Evolutionary conservation across 2,888 invertebrate species (phyloP), one percentile per base, ranked within the genome.

Genomic region (Fissipunctia ypsillon): DNA sequence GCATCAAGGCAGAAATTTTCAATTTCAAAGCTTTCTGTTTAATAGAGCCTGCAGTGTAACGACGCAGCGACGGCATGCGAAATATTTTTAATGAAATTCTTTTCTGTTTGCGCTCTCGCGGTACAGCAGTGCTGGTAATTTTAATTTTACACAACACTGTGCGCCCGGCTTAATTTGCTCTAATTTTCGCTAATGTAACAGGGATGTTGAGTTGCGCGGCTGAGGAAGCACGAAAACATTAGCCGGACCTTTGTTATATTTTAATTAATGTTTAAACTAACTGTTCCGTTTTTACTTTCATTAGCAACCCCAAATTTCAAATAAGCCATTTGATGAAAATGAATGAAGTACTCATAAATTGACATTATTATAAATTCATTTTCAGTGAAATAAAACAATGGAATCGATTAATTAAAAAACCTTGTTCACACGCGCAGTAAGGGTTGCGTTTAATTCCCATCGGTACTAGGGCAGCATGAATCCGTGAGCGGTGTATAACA

Each of bases 71-170:
- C 60, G 84, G 86, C 80, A 83, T 74, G 88, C 84, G 80, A 87
- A 91, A 90, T 90, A 91, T 91, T 91, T 90, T 89, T 88, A 92
- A 90, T 91, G 85, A 92, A 91, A 91, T 90, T 90, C 86, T 90
- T 90, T 88, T 84, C 83, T 81, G 80, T 84, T 81, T 85, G 80
- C 80, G 76, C 69, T 68, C 79, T 68, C 75, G 78, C 81, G 72
- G 79, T 66, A 45, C 80, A 79, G 84, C 84, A 84, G 76, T 78
- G 80, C 84, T 69, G 76, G 84, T 87, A 86, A 88, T 90, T 91
- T 88, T 86, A 89, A 90, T 89, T 88, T 88, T 78, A 79, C 80
- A 84, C 84, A 84, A 80, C 78, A 80, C 84, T 85, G 83, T 87
- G 84, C 86, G 78, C 83, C 73, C 69, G 82, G 80, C 88, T 87